Conservation (phyloP, 2,888 invertebrate species). For the Choristoneura rosaceana region DNA sequence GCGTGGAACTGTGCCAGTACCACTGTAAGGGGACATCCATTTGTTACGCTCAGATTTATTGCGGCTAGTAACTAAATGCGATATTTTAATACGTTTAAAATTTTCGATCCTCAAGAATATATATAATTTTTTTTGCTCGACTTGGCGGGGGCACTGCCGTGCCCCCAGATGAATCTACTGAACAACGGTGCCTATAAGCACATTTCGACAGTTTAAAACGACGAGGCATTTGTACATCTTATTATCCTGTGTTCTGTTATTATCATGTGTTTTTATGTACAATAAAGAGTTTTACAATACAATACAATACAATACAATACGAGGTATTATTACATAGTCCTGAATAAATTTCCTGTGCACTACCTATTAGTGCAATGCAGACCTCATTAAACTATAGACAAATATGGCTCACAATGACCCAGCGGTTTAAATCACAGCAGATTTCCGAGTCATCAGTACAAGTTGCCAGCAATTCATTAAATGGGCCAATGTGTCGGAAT, state of each 20-base stretch:
- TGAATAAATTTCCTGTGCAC: neutral
- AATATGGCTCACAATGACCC: constrained; percentile 16
- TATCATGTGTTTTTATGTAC: too few relatives aligned
- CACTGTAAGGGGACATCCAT: constrained; percentile 24
- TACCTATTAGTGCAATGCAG: neutral
- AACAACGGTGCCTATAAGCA: too few relatives aligned
- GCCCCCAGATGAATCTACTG: too few relatives aligned
- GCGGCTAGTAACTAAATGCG: neutral
- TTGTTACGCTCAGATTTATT: constrained; percentile 28
- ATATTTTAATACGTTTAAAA: neutral
- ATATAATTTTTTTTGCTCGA: too few relatives aligned
- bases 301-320: too few relatives aligned
- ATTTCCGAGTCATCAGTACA: constrained; percentile 63
- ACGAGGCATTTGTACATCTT: too few relatives aligned
- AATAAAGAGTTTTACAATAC: too few relatives aligned
- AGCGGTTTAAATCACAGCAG: constrained; percentile 67
- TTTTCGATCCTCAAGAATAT: neutral
- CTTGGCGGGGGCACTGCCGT: too few relatives aligned
- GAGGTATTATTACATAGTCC: too few relatives aligned
- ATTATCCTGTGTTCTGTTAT: too few relatives aligned
- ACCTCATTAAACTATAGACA: constrained; percentile 23
- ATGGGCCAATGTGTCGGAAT: constrained; percentile 70
- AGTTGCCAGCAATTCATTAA: constrained; percentile 76
- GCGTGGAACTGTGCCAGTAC: constrained; percentile 34
- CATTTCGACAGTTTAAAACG: too few relatives aligned